phyloP scores from a whole-genome alignment of 2,113 vertebrate genomes.

The Ciconia maguari region DNA sequence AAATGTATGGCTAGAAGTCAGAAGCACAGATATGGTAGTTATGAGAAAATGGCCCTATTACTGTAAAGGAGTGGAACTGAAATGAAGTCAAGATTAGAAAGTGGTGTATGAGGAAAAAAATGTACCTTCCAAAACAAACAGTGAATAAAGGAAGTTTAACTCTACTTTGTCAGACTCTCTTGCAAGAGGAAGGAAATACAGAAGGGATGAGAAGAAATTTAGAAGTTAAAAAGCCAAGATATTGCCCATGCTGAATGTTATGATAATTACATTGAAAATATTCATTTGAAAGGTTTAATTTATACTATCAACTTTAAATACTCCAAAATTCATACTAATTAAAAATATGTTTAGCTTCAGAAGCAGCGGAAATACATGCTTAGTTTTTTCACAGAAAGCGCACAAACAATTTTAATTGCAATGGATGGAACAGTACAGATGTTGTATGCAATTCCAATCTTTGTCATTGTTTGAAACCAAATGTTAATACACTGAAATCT shows the following conservation, averaged over 20 bases:
- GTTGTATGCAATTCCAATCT: accelerated
- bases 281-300: neutral
- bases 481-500: neutral
- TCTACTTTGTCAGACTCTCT: neutral
- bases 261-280: neutral
- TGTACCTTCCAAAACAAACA: neutral
- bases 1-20: neutral
- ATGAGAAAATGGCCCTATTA: neutral
- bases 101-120: neutral
- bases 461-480: neutral
- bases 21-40: neutral
- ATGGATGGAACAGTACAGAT: neutral
- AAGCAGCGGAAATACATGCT: neutral
- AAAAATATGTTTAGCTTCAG: neutral
- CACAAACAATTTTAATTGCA: neutral
- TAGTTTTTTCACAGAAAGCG: neutral
- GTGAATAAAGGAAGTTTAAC: neutral
- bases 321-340: neutral
- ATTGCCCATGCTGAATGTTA: neutral
- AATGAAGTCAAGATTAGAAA: neutral
- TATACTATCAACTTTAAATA: neutral
- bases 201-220: neutral
- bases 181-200: neutral
- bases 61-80: neutral
- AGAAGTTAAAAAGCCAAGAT: neutral